Conservation (phyloP, 2,888 invertebrate genomes). For the Macaria notata region DNA sequence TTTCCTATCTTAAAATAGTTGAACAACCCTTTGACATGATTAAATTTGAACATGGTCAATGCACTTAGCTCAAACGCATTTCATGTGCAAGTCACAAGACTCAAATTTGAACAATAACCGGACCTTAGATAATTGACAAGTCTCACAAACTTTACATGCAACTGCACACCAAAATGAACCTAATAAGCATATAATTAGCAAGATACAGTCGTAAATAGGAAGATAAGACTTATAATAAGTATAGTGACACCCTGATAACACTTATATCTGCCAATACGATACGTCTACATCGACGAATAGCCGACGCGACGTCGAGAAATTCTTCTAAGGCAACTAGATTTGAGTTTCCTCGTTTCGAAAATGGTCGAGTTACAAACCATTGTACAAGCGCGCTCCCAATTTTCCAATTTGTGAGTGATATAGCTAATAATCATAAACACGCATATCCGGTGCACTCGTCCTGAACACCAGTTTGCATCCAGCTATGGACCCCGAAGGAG, state of each 20-base stretch:
- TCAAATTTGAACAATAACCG: no score
- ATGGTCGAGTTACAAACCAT: constrained; percentile 6
- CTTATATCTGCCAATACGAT: constrained; percentile 13
- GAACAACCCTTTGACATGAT: no score
- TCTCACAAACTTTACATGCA: no score
- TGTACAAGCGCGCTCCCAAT: constrained; percentile 38
- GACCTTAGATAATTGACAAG: no score
- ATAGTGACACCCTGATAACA: constrained; percentile 28
- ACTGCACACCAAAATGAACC: no score
- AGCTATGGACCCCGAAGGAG: constrained; percentile 63
- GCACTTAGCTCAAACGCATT: no score
- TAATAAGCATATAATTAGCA: constrained; percentile 2
- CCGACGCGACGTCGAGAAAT: not conserved
- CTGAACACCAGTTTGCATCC: constrained; percentile 25
- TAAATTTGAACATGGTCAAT: no score
- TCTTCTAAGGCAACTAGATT: not conserved
- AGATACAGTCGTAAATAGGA: constrained; percentile 12
- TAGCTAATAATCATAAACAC: constrained; percentile 39
- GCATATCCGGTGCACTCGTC: constrained; percentile 39
- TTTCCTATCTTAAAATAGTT: no score
- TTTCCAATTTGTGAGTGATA: constrained; percentile 52
- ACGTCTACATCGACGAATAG: constrained; percentile 6
- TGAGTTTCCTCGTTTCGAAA: not conserved
- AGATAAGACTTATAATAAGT: constrained; percentile 17
- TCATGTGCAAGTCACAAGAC: no score